Base-by-base conservation (phyloP, 2,113 vertebrate species). In the Oncorhynchus clarkii region DNA sequence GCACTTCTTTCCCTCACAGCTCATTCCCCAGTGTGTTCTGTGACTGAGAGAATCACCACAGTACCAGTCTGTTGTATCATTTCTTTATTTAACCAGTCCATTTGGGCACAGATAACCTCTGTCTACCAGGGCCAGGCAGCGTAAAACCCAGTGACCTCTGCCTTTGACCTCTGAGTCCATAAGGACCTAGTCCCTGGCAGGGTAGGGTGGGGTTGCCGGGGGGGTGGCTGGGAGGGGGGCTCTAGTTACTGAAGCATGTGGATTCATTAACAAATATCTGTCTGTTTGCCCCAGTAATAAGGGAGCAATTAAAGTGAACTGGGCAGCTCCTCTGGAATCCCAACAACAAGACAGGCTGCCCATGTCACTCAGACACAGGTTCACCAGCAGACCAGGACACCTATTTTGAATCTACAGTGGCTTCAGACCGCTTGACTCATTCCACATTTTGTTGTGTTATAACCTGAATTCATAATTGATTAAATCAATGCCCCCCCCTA, bases 181-280 rank as follows among this genome's bases (percentile, higher is more conserved):
- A 64, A 86, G 76, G 60, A 77, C 82, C 79, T n/a, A 73, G 71
- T 78, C 80, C 82, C 71, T 76, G 77, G 84, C 71, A 5, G 67
- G 67, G 68, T 65, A 84, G 73, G 84, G 84, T 22, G 20, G 68
- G 45, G 31, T 65, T 0, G 86, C 81, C 80, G 84, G 27, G 88
- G 82, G 27, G 2, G 48, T 87, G 79, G 49, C 13, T 1, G 14
- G 82, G 49, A 79, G 82, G 64, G 84, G 51, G 80, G 83, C 16
- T 34, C 88, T 78, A 80, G 89, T 92, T 90, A 91, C 75, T 78
- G 71, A 84, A 91, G 90, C 88, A 89, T 87, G 85, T 82, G 90
- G 85, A 82, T 90, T 93, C 92, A 93, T 94, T 92, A 94, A 92
- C 90, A 92, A 91, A 94, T 93, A 91, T 92, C 90, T 93, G 91